These are phyloP conservation scores for Apistogramma diplotaenia DNA, from an alignment of 2,113 vertebrate genomes.

Conservation along the genomic window DNA sequence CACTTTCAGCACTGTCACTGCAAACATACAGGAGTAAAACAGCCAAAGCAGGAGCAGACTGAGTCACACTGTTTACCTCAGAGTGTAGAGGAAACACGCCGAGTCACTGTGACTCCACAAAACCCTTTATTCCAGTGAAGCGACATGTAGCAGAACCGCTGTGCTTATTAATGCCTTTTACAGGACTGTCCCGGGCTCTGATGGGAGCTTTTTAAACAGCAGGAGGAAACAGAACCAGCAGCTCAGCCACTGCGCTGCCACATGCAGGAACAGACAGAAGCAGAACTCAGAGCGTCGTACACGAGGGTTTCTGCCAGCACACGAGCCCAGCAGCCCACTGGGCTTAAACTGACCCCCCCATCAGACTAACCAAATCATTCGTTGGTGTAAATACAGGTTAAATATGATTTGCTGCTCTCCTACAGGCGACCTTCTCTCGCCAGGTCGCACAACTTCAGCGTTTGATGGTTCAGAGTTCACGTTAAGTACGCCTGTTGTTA, in stretches of 20 bases:
- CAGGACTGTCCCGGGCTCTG: too few relatives aligned
- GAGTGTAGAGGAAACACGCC: background rate
- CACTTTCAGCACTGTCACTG: background rate
- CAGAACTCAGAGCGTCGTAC: rapidly evolving
- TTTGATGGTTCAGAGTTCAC: background rate
- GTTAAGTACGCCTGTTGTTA: background rate
- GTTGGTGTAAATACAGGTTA: background rate
- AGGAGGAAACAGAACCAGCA: background rate
- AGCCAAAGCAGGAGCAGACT: background rate
- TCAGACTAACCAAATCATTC: background rate
- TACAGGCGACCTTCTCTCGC: background rate
- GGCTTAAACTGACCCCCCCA: background rate
- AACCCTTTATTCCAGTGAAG: background rate
- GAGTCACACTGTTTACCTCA: background rate
- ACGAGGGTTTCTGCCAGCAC: background rate
- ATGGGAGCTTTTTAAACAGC: too few relatives aligned
- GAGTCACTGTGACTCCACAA: background rate
- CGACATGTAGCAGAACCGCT: background rate
- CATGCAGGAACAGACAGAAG: background rate
- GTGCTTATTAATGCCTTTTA: too few relatives aligned
- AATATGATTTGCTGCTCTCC: background rate
- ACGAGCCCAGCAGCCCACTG: background rate
- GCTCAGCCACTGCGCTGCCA: rapidly evolving
- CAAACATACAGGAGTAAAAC: background rate
- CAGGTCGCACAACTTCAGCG: background rate